phyloP scores from a whole-genome alignment of 2,797 vertebrate species.

The Catamblyrhynchus diadema region DNA sequence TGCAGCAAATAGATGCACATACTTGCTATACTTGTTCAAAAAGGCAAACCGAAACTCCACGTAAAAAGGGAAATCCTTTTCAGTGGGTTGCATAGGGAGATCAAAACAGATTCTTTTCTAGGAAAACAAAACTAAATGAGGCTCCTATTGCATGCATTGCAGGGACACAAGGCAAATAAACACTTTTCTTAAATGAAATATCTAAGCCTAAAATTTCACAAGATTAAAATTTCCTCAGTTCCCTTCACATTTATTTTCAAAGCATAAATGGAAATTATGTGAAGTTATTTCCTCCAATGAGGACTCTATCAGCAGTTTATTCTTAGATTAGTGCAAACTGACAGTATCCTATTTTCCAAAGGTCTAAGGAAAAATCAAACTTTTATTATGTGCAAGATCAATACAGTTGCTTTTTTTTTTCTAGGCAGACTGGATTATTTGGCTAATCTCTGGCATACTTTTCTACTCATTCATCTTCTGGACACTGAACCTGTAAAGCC shows the following conservation, averaged over 20 bases:
- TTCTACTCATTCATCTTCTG: neutral
- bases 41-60: rapidly evolving
- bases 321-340: neutral
- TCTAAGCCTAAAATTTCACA: neutral
- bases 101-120: neutral
- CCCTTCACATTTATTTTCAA: neutral
- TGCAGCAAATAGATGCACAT: neutral
- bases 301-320: neutral
- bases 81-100: neutral
- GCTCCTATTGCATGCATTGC: neutral
- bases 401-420: neutral
- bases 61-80: neutral
- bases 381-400: neutral
- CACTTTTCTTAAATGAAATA: neutral
- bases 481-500: neutral
- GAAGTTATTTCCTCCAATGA: neutral
- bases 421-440: neutral
- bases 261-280: neutral
- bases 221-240: neutral
- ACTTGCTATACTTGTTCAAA: neutral
- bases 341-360: neutral
- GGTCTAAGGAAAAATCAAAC: neutral
- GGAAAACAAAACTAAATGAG: neutral
- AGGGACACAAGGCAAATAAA: neutral
- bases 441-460: neutral